These are phyloP conservation scores for Hycleus cichorii DNA, from an alignment of 1,140 invertebrate genomes.

Conservation along the genomic window DNA sequence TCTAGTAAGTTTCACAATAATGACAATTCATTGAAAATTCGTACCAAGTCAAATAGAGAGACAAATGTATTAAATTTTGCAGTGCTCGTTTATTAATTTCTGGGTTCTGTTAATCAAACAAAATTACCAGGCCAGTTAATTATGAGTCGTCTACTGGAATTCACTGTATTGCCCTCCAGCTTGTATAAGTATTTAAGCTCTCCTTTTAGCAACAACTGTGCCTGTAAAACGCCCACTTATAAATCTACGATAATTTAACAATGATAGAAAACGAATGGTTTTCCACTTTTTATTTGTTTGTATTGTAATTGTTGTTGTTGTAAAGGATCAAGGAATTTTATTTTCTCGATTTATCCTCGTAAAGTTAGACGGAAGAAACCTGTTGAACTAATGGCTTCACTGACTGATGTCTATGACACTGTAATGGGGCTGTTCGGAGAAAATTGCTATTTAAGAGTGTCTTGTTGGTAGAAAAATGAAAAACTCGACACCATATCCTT, in stretches of 20 bases:
- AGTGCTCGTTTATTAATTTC: constrained; percentile 33
- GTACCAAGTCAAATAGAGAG: constrained; percentile 33
- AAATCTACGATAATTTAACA: too few relatives aligned
- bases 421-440: constrained; percentile 12
- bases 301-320: too few relatives aligned
- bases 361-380: constrained; percentile 5
- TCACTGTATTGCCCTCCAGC: constrained; percentile 16
- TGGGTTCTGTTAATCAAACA: constrained; percentile 35
- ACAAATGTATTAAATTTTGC: constrained; percentile 29
- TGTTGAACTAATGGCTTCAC: constrained; percentile 12
- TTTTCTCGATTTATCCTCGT: not conserved
- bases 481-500: constrained; percentile 1
- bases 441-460: not conserved
- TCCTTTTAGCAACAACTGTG: constrained; percentile 3
- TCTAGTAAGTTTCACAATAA: not conserved
- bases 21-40: constrained; percentile 17
- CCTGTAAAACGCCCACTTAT: too few relatives aligned
- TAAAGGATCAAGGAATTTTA: too few relatives aligned
- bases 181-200: not conserved
- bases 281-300: too few relatives aligned
- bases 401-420: constrained; percentile 7
- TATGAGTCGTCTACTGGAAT: constrained; percentile 26
- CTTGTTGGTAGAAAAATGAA: constrained; percentile 6
- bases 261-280: too few relatives aligned
- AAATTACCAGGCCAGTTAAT: constrained; percentile 34